A percentile compares a stretch with the other conserved stretches of the same genome.
Evolutionary conservation across 2,888 invertebrate genomes (phyloP).

Genomic region (Caenorhabditis zanzibari): DNA sequence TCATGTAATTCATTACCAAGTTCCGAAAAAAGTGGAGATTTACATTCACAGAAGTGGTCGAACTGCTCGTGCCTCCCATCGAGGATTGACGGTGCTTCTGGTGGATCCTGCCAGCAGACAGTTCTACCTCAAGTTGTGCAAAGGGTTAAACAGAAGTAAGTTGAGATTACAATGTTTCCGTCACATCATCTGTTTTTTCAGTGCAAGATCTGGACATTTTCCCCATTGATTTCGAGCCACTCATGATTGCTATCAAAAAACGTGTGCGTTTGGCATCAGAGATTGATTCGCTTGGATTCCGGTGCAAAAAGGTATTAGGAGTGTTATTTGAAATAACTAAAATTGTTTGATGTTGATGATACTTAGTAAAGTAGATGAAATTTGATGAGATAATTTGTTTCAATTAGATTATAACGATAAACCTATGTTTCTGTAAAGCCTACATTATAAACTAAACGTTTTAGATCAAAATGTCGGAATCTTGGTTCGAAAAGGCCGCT

Average conservation of each 20-base stretch:
- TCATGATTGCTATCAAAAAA: conserved; percentile 86
- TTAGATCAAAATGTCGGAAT: conserved; percentile 85
- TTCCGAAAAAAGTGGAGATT: conserved; percentile 94
- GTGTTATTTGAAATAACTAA: no score
- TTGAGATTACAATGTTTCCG: neutral
- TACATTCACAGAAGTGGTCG: conserved; percentile 98
- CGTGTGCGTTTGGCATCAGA: conserved; percentile 90
- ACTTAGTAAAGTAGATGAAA: no score
- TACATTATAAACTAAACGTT: conserved; percentile 32
- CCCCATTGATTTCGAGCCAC: conserved; percentile 87
- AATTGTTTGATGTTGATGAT: no score
- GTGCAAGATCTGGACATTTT: conserved; percentile 88
- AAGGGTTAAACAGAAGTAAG: conserved; percentile 91
- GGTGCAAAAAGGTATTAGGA: conserved; percentile 85
- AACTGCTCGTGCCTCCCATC: conserved; percentile 92
- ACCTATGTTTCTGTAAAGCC: neutral
- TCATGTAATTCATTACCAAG: conserved; percentile 97
- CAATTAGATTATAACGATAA: no score
- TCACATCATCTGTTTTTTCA: conserved; percentile 41
- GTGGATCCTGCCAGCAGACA: conserved; percentile 92
- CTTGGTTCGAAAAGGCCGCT: conserved; percentile 92
- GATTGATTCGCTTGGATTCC: conserved; percentile 89
- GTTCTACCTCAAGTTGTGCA: conserved; percentile 89
- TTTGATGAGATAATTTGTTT: no score
- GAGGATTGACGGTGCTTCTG: conserved; percentile 93